Base-by-base conservation (phyloP, 2,797 vertebrate species). In the Pseudochirops cupreus region DNA sequence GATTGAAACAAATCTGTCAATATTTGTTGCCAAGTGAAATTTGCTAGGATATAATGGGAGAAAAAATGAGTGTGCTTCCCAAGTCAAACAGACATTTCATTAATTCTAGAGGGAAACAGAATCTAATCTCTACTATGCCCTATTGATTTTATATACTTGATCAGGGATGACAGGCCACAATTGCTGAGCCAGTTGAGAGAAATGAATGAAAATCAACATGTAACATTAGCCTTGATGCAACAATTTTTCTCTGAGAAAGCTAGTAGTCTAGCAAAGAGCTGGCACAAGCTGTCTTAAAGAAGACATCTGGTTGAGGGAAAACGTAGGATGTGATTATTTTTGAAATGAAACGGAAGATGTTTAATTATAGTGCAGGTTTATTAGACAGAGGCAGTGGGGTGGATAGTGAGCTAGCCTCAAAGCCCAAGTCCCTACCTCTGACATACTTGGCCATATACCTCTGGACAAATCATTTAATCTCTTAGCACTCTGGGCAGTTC, bases 111-210 rank as follows among this genome's bases (percentile, higher is more conserved):
- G 59, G 39, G 6, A 7, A 46, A 74, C 6, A 26, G 58, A 33
- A 28, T 46, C 5, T 46, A 24, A 87, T 87, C 39, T 5, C 0
- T 2, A 21, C 58, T 90, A 28, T 87, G 59, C 92, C 74, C 21
- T 10, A 16, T 4, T 2, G 12, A 92, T n/a, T 74, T 39, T 91
- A 67, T 18, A 33, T 52, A 67, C 56, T 50, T 9, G 18, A 54
- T 29, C 33, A 1, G 4, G 3, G 54, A 46, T 56, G 54, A 59
- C 0, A 0, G 24, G 0, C 39, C 3, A 33, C 10, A 39, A 11
- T 1, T 3, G 28, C 7, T 57, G 11, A 67, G 92, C 90, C 59
- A 50, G 56, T 58, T 1, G 12, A 3, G 26, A 82, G 0, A 2
- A 7, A 3, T 95, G 91, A 92, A 91, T 57, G 54, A 87, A 91